phyloP scores from a whole-genome alignment of 2,797 vertebrate genomes.

The Manis crassicaudata region DNA sequence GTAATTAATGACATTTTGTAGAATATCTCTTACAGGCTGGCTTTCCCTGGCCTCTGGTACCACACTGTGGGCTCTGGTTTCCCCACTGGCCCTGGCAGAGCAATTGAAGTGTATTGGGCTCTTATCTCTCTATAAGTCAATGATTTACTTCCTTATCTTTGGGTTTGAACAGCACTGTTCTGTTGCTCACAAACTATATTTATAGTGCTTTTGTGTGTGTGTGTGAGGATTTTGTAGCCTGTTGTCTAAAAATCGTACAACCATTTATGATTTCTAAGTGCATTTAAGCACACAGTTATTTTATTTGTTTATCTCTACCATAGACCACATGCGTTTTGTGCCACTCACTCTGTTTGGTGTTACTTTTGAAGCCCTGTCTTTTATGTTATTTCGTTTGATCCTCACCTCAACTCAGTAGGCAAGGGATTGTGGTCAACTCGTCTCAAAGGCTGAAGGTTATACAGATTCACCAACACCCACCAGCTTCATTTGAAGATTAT shows the following conservation, averaged over 20 bases:
- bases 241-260: neutral
- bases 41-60: neutral
- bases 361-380: neutral
- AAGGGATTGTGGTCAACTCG: neutral
- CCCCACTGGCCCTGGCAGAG: neutral
- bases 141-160: conserved; percentile 46
- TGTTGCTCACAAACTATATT: neutral
- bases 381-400: neutral
- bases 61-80: neutral
- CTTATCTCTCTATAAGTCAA: neutral
- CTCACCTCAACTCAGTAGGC: neutral
- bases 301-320: neutral
- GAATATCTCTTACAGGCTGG: neutral
- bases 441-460: neutral
- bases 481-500: neutral
- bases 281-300: neutral
- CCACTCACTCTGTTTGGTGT: neutral
- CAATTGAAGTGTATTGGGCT: neutral
- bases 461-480: neutral
- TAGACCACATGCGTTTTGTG: neutral
- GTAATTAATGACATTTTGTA: neutral
- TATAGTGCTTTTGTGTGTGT: neutral
- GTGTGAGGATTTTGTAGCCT: neutral
- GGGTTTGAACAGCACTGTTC: conserved; percentile 12
- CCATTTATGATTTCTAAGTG: neutral